phyloP scores from a whole-genome alignment of 30 jellyfish, hydroid and myxozoan genomes.

The Aurelia aurita region DNA sequence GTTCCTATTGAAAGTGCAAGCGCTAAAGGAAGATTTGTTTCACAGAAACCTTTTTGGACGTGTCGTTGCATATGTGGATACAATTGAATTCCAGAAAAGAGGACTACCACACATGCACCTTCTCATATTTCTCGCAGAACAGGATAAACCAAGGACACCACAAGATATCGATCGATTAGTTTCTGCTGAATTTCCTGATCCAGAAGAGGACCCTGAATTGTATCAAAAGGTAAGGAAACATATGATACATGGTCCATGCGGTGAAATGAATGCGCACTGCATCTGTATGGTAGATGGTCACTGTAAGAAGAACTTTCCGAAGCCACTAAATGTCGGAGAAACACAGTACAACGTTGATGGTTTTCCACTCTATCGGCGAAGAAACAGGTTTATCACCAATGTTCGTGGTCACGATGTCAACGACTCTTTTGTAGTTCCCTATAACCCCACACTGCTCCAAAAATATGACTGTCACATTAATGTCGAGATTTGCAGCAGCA shows the following conservation, averaged over 20 bases:
- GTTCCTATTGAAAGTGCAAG: conserved; percentile 37
- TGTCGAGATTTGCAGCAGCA: conserved; percentile 64
- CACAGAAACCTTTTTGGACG: conserved; percentile 35
- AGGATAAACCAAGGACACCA: too few species aligned
- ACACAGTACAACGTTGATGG: conserved; percentile 55
- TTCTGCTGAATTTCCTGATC: conserved; percentile 75
- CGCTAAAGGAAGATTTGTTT: conserved; percentile 8
- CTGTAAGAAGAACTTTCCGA: conserved; percentile 58
- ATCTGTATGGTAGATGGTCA: conserved; percentile 75
- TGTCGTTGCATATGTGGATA: conserved; percentile 31
- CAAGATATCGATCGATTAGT: conserved; percentile 2
- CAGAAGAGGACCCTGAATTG: conserved; percentile 38
- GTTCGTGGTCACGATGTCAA: too few species aligned
- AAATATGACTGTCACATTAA: conserved; percentile 76
- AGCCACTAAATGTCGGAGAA: conserved; percentile 6
- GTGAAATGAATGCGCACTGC: conserved; percentile 9
- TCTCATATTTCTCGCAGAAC: not conserved
- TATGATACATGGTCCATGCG: conserved; percentile 85
- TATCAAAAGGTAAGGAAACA: conserved; percentile 48
- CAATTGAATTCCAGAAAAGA: conserved; percentile 62
- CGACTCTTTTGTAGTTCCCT: not conserved
- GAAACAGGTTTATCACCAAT: conserved; percentile 21
- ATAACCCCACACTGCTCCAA: conserved; percentile 45
- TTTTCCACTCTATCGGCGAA: conserved; percentile 67
- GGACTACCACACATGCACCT: conserved; percentile 12